A percentile compares a stretch with the other conserved stretches of the same genome.
Evolutionary conservation across 2,797 vertebrate genomes (phyloP).

Genomic region (Arremon brunneinucha): DNA sequence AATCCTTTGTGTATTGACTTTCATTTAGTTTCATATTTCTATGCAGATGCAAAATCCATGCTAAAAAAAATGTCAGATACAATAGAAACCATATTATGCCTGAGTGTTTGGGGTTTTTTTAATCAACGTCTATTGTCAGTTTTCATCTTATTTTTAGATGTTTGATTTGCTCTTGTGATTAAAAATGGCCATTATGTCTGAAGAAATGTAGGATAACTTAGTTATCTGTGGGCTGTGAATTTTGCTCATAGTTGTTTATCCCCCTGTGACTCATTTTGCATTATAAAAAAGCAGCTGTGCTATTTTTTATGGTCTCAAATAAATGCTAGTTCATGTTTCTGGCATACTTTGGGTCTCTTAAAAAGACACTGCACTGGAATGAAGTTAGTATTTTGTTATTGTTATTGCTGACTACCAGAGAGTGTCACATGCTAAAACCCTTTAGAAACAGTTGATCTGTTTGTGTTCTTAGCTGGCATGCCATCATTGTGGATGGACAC

Average conservation of each 20-base stretch:
- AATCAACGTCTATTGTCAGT: background rate
- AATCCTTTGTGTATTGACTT: background rate
- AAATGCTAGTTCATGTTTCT: background rate
- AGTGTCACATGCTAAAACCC: constrained; percentile 18
- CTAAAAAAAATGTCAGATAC: background rate
- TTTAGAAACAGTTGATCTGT: constrained; percentile 51
- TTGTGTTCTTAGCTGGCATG: constrained; percentile 84
- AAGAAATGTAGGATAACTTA: background rate
- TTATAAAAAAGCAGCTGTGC: background rate
- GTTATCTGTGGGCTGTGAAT: background rate
- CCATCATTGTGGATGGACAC: constrained; percentile 92
- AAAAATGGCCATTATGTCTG: background rate
- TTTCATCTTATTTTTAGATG: background rate
- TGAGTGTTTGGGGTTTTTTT: background rate
- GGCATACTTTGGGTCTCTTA: background rate
- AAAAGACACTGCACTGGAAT: background rate
- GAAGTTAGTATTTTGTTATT: background rate
- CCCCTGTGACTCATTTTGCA: background rate
- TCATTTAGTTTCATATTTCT: background rate
- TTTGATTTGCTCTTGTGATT: background rate
- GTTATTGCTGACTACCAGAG: background rate
- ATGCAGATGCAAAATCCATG: background rate
- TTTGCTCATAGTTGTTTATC: background rate
- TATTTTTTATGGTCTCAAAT: background rate
- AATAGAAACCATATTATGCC: background rate